Evolutionary conservation across 2,113 vertebrate genomes (phyloP), one percentile per base, ranked within the genome.

Genomic region (Xiphorhynchus elegans): DNA sequence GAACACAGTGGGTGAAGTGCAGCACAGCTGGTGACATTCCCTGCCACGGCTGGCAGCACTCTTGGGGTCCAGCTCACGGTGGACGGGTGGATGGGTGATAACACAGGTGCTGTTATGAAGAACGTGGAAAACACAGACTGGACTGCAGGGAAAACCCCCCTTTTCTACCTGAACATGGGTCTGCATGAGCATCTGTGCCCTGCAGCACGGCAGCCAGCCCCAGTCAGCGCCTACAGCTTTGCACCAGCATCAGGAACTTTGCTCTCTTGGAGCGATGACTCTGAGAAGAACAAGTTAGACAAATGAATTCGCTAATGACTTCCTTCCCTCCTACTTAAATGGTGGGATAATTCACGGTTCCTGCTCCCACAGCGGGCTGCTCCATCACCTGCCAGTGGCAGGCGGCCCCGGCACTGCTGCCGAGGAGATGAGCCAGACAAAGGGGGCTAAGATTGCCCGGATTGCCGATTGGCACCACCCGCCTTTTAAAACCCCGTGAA

Each of bases 311-410:
- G 4, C 90, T 97, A 96, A 97, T 93, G 80, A 95, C 96, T 97
- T 97, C 95, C 88, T 96, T 96, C 96, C 96, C 96, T 97, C 96
- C 95, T 87, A n/a, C 92, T 96, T 96, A 55, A 96, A 92, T 26
- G 84, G 83, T 8, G 84, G 86, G 80, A 91, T 96, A 95, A 96
- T 97, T 96, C 93, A 12, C 5, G 72, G 90, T 94, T 96, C 96
- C 95, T 90, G 93, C 90, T 95, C 93, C 95, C 1, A 6, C 87
- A 69, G 94, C 50, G 15, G 74, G 90, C 88, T 95, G 88, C 94
- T 93, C 93, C 76, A 33, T 59, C 18, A 60, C 93, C 84, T n/a
- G 93, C 87, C 78, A 46, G 5, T 59, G 78, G 62, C 78, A 53
- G 69, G 39, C 16, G 1, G 69, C 86, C 53, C 67, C 17, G 8